A percentile compares a stretch with the other conserved stretches of the same genome.
phyloP scores from a whole-genome alignment of 2,888 invertebrate genomes.

The Phyto melanocephala region DNA sequence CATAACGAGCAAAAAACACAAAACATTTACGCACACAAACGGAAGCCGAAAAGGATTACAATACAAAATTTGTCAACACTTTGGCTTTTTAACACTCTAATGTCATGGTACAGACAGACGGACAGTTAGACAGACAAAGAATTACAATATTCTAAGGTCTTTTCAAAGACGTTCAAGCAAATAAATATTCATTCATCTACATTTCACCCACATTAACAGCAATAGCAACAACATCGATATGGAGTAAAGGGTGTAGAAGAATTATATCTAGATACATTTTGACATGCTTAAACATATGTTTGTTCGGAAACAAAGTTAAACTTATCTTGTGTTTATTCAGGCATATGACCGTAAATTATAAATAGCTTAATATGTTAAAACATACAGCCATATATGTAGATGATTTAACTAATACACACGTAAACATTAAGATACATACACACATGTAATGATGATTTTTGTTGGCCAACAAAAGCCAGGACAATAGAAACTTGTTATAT shows the following conservation, averaged over 20 bases:
- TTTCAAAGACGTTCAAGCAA: slow-evolving; percentile 5
- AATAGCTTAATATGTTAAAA: slow-evolving; percentile 68
- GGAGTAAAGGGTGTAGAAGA: neutral
- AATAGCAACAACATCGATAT: no score
- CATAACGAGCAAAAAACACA: neutral
- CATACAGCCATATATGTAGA: neutral
- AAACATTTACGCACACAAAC: neutral
- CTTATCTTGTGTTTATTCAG: slow-evolving; percentile 68
- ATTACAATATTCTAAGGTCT: slow-evolving; percentile 10
- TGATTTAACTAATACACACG: neutral
- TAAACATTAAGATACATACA: neutral
- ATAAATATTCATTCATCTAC: slow-evolving; percentile 1
- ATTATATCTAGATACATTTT: slow-evolving; percentile 18
- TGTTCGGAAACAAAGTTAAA: slow-evolving; percentile 30
- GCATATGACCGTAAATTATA: slow-evolving; percentile 68
- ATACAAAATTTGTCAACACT: slow-evolving; percentile 59
- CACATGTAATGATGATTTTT: neutral
- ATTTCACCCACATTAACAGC: neutral
- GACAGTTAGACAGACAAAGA: neutral
- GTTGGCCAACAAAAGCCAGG: neutral
- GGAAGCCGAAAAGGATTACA: slow-evolving; percentile 7
- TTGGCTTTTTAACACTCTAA: slow-evolving; percentile 53
- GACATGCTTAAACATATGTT: slow-evolving; percentile 43
- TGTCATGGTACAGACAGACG: neutral
- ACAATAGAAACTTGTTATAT: neutral